These are phyloP conservation scores for Acronicta leporina DNA, from an alignment of 2,888 invertebrate species.

Conservation along the genomic window DNA sequence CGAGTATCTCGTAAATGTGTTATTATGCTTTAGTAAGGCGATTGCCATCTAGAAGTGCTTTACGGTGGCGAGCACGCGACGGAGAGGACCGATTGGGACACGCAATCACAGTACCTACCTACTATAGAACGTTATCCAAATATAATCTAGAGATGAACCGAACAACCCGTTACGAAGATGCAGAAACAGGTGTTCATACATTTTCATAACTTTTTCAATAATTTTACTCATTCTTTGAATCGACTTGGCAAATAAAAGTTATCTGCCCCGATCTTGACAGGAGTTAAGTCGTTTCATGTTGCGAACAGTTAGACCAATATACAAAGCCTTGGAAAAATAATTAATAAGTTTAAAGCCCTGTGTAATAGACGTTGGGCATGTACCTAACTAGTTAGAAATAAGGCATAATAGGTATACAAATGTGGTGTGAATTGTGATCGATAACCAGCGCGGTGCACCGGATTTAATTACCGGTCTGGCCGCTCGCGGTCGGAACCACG, in stretches of 20 bases:
- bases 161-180: background rate
- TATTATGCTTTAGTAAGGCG: slow-evolving; percentile 19
- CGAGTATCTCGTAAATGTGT: slow-evolving; percentile 24
- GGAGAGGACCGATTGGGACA: slow-evolving; percentile 6
- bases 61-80: slow-evolving; percentile 19
- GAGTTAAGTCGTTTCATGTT: too few species aligned
- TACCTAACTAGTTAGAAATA: background rate
- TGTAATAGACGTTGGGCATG: background rate
- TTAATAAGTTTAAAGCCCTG: slow-evolving; percentile 4
- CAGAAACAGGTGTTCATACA: background rate
- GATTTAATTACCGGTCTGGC: slow-evolving; percentile 29
- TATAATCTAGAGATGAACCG: slow-evolving; percentile 9
- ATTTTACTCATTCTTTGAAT: background rate
- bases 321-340: slow-evolving; percentile 12
- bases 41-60: slow-evolving; percentile 18
- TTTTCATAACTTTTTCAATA: background rate
- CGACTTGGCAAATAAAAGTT: background rate
- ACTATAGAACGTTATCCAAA: slow-evolving; percentile 10
- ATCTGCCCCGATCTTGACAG: too few species aligned
- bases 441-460: slow-evolving; percentile 26
- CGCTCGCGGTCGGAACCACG: slow-evolving; percentile 13
- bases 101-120: slow-evolving; percentile 6
- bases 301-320: too few species aligned
- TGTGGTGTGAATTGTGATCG: slow-evolving; percentile 22
- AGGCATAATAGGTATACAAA: slow-evolving; percentile 2